Base-by-base conservation (phyloP, 1,140 invertebrate species). In the Brachystomella parvula region DNA sequence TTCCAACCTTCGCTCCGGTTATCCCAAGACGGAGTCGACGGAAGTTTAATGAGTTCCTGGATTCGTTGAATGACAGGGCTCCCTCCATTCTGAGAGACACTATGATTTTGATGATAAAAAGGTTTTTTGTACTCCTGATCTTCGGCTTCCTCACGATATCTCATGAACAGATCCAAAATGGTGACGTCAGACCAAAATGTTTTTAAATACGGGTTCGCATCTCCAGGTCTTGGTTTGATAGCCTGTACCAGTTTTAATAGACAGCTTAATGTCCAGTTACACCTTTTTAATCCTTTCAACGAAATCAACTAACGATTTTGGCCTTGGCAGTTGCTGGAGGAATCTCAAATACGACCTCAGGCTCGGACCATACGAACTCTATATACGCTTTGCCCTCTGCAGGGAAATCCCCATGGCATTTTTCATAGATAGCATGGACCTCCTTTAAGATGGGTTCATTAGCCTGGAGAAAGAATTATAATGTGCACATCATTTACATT, bases 391-490 rank as follows among this genome's bases (percentile, higher is more conserved):
- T 70, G 31, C 71, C 71, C 9, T 67, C 47, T 9, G 69, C 49
- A 12, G 59, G 28, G 58, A 47, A 67, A 57, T 70, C 69, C 19
- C 69, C 71, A 56, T 73, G 67, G 44, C 44, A 24, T 49, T 70
- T 73, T 59, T 73, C 69, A 32, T 73, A 73, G 1, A 73, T 53
- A 24, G 66, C 71, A 64, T 73, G 71, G 2, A 70, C 66, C n/a
- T 71, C 64, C 2, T 33, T 9, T 6, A 30, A 24, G 26, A 73
- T 47, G 2, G 53, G 35, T 21, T 47, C 28, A 33, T 30, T 26
- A 32, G 21, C 39, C 6, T 44, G 31, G n/a, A 35, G 44, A 17
- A 47, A 62, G 15, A 44, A 44, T 33, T 17, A 62, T 44, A 19
- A 3, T 19, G 31, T 35, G 24, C 26, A 47, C 9, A 44, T 3